These are phyloP conservation scores for Hydrochoerus hydrochaeris DNA, from an alignment of 2,113 vertebrate genomes.

Conservation along the genomic window DNA sequence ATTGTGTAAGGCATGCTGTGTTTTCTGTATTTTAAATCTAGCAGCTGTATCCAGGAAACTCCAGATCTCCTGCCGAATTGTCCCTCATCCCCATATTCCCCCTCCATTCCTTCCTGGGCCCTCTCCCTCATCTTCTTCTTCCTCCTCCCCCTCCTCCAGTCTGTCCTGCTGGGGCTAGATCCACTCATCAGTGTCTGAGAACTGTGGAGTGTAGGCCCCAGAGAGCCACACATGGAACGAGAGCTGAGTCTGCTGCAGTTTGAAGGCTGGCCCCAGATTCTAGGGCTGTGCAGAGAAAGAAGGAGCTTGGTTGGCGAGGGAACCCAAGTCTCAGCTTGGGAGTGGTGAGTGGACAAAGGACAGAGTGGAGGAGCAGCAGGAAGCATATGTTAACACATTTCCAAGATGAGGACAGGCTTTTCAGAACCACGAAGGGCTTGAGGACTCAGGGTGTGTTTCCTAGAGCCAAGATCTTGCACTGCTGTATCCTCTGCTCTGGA, in stretches of 20 bases:
- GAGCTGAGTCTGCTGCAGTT: neutral
- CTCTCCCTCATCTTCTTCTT: neutral
- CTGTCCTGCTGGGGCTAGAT: neutral
- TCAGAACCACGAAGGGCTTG: neutral
- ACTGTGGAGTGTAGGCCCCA: neutral
- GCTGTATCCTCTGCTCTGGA: neutral
- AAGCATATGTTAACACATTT: neutral
- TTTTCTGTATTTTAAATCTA: constrained; percentile 17
- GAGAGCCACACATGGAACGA: neutral
- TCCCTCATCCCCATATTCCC: neutral
- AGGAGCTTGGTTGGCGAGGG: neutral
- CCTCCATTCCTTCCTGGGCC: neutral
- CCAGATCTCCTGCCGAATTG: neutral
- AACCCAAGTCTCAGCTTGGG: neutral
- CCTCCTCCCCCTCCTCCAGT: neutral
- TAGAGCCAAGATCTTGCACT: neutral
- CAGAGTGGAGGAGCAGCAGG: neutral
- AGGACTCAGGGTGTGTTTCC: neutral
- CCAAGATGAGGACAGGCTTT: neutral
- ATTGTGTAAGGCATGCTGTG: neutral
- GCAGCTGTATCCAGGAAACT: neutral
- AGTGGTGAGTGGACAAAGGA: neutral
- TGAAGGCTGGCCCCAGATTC: neutral
- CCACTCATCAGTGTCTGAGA: neutral
- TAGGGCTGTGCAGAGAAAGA: neutral